A percentile compares a stretch with the other conserved stretches of the same genome.
phyloP scores from a whole-genome alignment of 2,888 invertebrate genomes.

The Tricholauxania praeusta region DNA sequence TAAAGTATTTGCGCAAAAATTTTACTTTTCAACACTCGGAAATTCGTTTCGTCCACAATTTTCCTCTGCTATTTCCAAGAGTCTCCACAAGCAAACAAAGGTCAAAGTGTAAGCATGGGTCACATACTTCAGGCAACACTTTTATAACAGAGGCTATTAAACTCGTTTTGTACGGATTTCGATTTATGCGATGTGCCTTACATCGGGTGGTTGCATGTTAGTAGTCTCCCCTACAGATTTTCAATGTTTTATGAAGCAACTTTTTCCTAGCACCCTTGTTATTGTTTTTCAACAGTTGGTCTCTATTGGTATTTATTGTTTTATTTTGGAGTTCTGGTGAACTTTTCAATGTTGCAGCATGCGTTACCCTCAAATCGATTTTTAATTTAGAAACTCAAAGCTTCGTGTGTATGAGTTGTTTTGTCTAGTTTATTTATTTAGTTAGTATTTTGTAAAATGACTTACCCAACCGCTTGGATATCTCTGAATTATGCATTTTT shows the following conservation, averaged over 20 bases:
- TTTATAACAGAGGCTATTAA: slow-evolving; percentile 4
- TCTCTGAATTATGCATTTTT: slow-evolving; percentile 98
- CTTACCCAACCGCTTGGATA: slow-evolving; percentile 91
- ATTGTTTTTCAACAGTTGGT: slow-evolving; percentile 39
- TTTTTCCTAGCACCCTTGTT: slow-evolving; percentile 34
- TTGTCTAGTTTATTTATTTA: slow-evolving; percentile 20
- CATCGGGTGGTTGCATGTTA: neutral
- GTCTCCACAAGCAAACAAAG: neutral
- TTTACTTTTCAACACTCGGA: slow-evolving; percentile 19
- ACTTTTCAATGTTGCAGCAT: neutral
- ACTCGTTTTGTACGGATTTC: neutral
- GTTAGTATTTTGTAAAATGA: slow-evolving; percentile 45
- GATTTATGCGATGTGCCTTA: no score
- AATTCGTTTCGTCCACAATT: neutral
- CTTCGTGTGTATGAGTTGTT: slow-evolving; percentile 33
- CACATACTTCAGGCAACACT: slow-evolving; percentile 28
- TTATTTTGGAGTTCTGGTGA: neutral
- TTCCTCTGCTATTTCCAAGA: no score
- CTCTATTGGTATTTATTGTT: slow-evolving; percentile 1
- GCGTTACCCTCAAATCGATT: neutral
- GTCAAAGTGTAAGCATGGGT: slow-evolving; percentile 27
- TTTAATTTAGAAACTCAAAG: neutral
- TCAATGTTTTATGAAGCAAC: slow-evolving; percentile 23
- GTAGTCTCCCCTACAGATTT: neutral
- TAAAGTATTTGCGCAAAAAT: slow-evolving; percentile 28